These are phyloP conservation scores for Xylophagus ater DNA, from an alignment of 2,888 invertebrate species.

Conservation along the genomic window DNA sequence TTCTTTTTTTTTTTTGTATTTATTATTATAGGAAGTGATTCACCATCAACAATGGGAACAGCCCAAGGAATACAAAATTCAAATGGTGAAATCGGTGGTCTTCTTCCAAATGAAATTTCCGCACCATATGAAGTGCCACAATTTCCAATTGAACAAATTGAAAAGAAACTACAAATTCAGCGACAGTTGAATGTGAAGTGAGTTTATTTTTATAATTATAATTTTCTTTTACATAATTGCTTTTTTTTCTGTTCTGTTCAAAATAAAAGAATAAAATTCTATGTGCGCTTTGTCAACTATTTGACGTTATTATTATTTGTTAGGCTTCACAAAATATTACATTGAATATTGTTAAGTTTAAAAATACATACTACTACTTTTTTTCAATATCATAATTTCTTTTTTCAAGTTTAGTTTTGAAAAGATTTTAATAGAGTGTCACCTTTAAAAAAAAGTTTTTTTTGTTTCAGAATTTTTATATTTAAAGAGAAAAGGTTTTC, in stretches of 20 bases:
- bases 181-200: constrained; percentile 80
- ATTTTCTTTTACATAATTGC: neutral
- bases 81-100: constrained; percentile 21
- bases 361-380: too few species aligned
- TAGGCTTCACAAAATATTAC: constrained; percentile 4
- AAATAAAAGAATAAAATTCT: neutral
- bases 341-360: constrained; percentile 7
- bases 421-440: too few species aligned
- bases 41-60: constrained; percentile 16
- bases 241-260: neutral
- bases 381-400: too few species aligned
- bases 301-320: constrained; percentile 1
- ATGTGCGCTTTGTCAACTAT: neutral
- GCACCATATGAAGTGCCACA: constrained; percentile 96
- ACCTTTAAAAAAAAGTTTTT: too few species aligned
- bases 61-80: constrained; percentile 13
- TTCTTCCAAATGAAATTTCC: constrained; percentile 71
- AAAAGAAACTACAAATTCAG: constrained; percentile 83
- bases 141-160: constrained; percentile 95
- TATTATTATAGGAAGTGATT: constrained; percentile 26
- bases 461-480: too few species aligned
- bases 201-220: constrained; percentile 34
- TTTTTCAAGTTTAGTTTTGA: too few species aligned
- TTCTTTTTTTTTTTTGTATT: constrained; percentile 1
- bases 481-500: too few species aligned